Evolutionary conservation across 2,797 vertebrate genomes (phyloP).

Genomic region (Oreortyx pictus): DNA sequence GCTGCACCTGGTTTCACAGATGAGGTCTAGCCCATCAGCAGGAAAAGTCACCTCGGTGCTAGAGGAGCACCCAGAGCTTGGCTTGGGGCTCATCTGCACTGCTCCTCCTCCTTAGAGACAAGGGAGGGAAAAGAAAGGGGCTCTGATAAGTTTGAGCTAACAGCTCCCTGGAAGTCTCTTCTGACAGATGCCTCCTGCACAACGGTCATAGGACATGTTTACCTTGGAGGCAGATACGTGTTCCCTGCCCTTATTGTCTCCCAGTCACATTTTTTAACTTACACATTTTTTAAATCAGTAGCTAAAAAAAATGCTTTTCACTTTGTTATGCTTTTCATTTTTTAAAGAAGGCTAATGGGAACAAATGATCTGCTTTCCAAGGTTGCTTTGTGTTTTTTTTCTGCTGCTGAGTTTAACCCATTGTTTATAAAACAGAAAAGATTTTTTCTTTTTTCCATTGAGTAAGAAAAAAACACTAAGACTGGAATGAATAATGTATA

Average conservation of each 20-base stretch:
- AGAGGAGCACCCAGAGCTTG: not conserved
- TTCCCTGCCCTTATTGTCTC: not conserved
- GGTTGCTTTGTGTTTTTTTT: not conserved
- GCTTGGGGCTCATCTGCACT: not conserved
- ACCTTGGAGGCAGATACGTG: not conserved
- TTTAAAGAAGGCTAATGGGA: not conserved
- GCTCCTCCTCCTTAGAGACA: not conserved
- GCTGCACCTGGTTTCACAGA: not conserved
- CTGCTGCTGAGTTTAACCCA: constrained; percentile 16
- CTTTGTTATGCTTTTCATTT: not conserved
- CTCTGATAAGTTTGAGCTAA: not conserved
- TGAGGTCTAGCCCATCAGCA: not conserved
- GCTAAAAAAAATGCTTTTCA: not conserved
- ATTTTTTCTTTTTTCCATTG: not conserved
- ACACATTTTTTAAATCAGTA: not conserved
- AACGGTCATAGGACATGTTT: not conserved
- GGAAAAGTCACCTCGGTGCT: not conserved
- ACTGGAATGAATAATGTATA: not conserved
- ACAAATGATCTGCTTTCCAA: not conserved
- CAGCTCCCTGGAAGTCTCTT: not conserved
- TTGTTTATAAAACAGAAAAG: constrained; percentile 15
- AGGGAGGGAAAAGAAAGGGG: not conserved
- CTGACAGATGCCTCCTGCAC: not conserved
- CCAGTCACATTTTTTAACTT: not conserved
- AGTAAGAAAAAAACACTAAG: not conserved